Evolutionary conservation across 2,888 invertebrate genomes (phyloP), one percentile per base, ranked within the genome.

Genomic region (Drosophila neotestacea): DNA sequence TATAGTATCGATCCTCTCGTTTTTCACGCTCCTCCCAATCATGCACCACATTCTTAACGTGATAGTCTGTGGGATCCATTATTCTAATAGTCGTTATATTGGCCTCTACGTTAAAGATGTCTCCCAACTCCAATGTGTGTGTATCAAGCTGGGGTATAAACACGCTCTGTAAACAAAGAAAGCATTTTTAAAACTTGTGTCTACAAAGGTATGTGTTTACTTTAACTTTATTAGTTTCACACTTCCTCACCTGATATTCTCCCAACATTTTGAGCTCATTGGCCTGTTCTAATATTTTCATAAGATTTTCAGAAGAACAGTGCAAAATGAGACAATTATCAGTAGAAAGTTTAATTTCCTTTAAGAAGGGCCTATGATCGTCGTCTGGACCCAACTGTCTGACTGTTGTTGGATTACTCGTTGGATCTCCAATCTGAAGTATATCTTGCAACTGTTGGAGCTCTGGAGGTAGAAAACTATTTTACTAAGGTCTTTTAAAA

Each of bases 191-290:
- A 6, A 7, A 6, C 13, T 39, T 0, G 2, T 13, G 30, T 7
- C 30, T 6, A 30, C 30, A 30, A 7, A 30, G 30, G 30, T 6
- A 30, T 0, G 4, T 30, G 5, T 30, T 4, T 7, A 1, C 7
- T 30, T 30, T 30, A 30, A 30, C 5, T 30, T 6, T 16, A 16
- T 16, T 16, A 16, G 16, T 16, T 16, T 16, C 30, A 30, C 30
- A 30, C 4, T 6, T n/a, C 6, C 22, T 42, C 86, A 95, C 95
- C 93, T 96, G 96, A 92, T 96, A 96, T 88, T 96, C 96, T 6
- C 96, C 96, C 79, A 97, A 94, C 93, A 98, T 95, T 80, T 96
- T 96, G 30, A 98, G 95, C 92, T 96, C 95, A 74, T 95, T 94
- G 0, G 98, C 97, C 92, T 98, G 96, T 39, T 94, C 93, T 75